These are phyloP conservation scores for Lochmaea crataegi DNA, from an alignment of 2,888 invertebrate genomes.

Conservation along the genomic window DNA sequence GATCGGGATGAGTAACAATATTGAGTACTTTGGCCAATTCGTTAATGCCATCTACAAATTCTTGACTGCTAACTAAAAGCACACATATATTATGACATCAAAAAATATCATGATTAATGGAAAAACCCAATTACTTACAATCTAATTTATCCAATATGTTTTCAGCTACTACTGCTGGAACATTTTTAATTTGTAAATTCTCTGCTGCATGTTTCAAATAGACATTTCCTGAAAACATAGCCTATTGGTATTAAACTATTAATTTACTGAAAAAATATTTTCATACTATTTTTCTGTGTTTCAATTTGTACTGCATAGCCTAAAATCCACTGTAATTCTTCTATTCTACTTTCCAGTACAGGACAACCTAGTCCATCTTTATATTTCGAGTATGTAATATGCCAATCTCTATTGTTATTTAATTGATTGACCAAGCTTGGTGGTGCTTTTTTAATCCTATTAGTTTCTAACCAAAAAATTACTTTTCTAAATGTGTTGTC, in stretches of 20 bases:
- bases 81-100: neutral
- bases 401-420: conserved; percentile 79
- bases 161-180: conserved; percentile 80
- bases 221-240: conserved; percentile 69
- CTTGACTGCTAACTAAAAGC: conserved; percentile 78
- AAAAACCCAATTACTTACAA: conserved; percentile 73
- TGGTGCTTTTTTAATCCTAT: conserved; percentile 89
- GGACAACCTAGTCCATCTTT: conserved; percentile 83
- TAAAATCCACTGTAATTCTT: conserved; percentile 87
- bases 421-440: conserved; percentile 83
- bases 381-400: conserved; percentile 77
- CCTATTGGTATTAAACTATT: too few relatives aligned
- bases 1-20: conserved; percentile 84
- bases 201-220: conserved; percentile 77
- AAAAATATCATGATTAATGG: neutral
- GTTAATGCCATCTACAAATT: conserved; percentile 86
- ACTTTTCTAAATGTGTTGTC: conserved; percentile 82
- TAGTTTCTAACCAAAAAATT: conserved; percentile 92
- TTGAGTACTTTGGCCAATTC: conserved; percentile 82
- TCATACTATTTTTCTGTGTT: conserved; percentile 81
- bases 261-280: conserved; percentile 30
- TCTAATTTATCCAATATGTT: conserved; percentile 89
- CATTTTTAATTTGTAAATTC: conserved; percentile 70
- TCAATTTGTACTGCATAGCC: conserved; percentile 86
- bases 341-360: conserved; percentile 68